phyloP scores from a whole-genome alignment of 2,888 invertebrate genomes.

The Limnephilus lunatus region DNA sequence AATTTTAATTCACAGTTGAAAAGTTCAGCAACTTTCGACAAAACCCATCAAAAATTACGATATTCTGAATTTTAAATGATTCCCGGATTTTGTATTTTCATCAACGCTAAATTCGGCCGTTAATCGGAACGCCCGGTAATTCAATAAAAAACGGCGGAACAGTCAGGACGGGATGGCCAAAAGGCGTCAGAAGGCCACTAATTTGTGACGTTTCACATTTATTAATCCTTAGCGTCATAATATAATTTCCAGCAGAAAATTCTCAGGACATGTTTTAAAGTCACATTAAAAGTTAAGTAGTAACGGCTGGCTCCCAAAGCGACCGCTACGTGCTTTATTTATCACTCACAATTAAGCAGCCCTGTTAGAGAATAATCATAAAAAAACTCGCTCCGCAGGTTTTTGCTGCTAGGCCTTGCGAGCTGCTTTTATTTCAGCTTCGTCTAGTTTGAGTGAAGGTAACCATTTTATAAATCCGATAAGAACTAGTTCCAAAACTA shows the following conservation, averaged over 20 bases:
- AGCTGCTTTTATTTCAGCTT: no score
- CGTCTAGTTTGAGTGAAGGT: no score
- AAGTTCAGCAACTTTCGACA: neutral
- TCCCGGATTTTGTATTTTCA: neutral
- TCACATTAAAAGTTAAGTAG: conserved; percentile 46
- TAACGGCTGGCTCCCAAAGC: conserved; percentile 2
- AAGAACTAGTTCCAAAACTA: no score
- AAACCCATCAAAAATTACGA: neutral
- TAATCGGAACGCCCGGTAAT: neutral
- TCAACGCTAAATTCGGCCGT: no score
- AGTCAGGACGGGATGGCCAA: neutral
- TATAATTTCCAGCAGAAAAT: conserved; percentile 20
- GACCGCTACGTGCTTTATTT: conserved; percentile 6
- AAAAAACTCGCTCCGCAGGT: neutral
- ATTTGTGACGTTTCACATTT: conserved; percentile 24
- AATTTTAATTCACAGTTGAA: neutral
- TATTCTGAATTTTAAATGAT: neutral
- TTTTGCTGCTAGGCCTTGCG: no score
- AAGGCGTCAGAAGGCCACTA: neutral
- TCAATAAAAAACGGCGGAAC: neutral
- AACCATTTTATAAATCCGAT: no score
- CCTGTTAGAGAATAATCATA: neutral
- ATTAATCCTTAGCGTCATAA: conserved; percentile 5
- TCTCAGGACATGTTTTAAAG: neutral
- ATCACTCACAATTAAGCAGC: conserved; percentile 8